Percentiles rank a stretch among this genome's conserved stretches.
Conservation (phyloP, 2,888 invertebrate genomes). For the Drepana falcataria region DNA sequence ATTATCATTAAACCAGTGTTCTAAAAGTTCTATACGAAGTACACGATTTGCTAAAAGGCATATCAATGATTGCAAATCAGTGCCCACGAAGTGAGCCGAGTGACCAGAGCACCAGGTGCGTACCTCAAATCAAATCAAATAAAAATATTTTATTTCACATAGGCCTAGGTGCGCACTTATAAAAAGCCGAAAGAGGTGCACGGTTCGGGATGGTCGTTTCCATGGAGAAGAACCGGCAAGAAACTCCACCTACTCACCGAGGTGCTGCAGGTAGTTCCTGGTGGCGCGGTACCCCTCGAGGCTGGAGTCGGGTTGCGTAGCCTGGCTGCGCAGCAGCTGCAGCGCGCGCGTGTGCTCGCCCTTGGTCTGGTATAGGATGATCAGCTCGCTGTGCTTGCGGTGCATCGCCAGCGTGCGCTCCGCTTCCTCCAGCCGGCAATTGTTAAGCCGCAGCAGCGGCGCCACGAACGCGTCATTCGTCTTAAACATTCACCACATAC, state of each 20-base stretch:
- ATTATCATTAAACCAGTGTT: no score
- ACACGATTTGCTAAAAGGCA: no score
- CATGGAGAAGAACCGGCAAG: no score
- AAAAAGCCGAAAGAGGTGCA: no score
- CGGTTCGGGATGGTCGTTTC: no score
- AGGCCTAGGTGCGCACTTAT: no score
- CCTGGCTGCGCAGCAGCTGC: slow-evolving; percentile 88
- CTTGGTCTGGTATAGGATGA: slow-evolving; percentile 96
- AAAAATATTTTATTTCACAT: no score
- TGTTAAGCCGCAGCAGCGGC: slow-evolving; percentile 92
- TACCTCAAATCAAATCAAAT: no score
- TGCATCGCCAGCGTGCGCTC: slow-evolving; percentile 92
- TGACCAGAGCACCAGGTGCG: no score
- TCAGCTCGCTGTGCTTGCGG: slow-evolving; percentile 94
- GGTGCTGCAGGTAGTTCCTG: slow-evolving; percentile 93
- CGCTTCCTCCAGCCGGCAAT: slow-evolving; percentile 95
- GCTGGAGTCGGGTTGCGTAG: slow-evolving; percentile 85
- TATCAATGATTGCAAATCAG: no score
- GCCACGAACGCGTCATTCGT: slow-evolving; percentile 97
- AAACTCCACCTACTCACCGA: slow-evolving; percentile 76
- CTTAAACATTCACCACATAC: slow-evolving; percentile 58
- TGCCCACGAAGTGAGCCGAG: no score
- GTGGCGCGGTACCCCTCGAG: slow-evolving; percentile 90
- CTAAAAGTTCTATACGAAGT: no score
- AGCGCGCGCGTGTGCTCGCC: slow-evolving; percentile 95